These are phyloP conservation scores for Camponotus fellah DNA, from an alignment of 2,888 invertebrate genomes.

Conservation along the genomic window DNA sequence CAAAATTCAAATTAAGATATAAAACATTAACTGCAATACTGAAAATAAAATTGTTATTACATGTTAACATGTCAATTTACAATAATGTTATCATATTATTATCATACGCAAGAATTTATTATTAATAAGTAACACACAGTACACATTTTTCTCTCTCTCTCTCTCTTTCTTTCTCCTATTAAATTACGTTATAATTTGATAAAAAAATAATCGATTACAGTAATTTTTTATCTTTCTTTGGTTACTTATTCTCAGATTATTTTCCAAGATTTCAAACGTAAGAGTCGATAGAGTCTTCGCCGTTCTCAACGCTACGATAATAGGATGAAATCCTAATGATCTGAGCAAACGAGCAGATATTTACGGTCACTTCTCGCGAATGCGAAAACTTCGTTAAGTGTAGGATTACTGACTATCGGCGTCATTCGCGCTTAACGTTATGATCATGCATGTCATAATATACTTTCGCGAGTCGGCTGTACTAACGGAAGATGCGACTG, in stretches of 20 bases:
- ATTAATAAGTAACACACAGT: background rate
- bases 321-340: constrained; percentile 30
- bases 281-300: background rate
- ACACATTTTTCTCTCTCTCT: background rate
- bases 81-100: background rate
- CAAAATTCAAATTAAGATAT: background rate
- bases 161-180: background rate
- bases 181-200: background rate
- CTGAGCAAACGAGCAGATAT: constrained; percentile 33
- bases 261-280: background rate
- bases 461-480: constrained; percentile 53
- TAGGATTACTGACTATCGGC: constrained; percentile 48
- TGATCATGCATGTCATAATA: constrained; percentile 41
- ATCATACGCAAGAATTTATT: background rate
- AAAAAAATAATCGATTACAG: background rate
- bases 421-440: constrained; percentile 58
- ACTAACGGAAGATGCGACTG: constrained; percentile 57
- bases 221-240: background rate
- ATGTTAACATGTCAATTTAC: background rate
- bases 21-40: background rate
- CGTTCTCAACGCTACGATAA: constrained; percentile 14
- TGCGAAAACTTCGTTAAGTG: constrained; percentile 61
- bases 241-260: background rate
- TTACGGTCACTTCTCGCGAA: constrained; percentile 44
- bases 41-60: background rate